Evolutionary conservation across 2,113 vertebrate species (phyloP), one percentile per base, ranked within the genome.

Genomic region (Centrocercus urophasianus): DNA sequence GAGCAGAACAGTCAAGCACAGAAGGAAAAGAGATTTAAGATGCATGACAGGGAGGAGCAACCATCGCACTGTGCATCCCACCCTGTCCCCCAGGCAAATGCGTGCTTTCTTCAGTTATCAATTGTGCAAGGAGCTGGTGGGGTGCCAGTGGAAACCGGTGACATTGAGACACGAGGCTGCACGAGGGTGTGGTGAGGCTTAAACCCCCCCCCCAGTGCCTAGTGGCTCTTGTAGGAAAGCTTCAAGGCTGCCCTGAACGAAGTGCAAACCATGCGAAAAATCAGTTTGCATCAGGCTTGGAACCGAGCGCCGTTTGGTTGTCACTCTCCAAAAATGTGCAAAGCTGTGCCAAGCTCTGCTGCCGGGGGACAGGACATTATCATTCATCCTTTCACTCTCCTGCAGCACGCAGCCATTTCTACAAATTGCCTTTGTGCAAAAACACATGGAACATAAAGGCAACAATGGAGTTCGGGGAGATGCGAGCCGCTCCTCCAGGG

Each of bases 391-490:
- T 70, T 25, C 14, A 38, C 38, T 40, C 28, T 45, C 50, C 56
- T 3, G 13, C 32, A 15, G 32, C 42, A 38, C n/a, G 0, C 1
- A 5, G 70, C 63, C 8, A 1, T 13, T 45, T 36, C 75, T 43
- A 27, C 34, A 7, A 21, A n/a, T 4, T 2, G 10, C 4, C 52
- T 72, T 32, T 34, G 28, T 12, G 25, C 30, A 34, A n/a, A 18
- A 22, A 40, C 3, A 12, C 14, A 2, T 38, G 50, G 27, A 8
- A 4, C 36, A 32, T 25, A 13, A 12, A 20, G 40, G 61, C 3
- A 59, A 40, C 75, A 36, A 50, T 28, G 3, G 89, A 15, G 34
- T 15, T 19, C 1, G 6, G 5, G 81, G 81, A 78, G 81, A 45
- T 45, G 54, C 2, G 1, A 66, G 16, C 60, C 3, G 17, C 22